Conservation (phyloP, 1,140 invertebrate genomes). For the Rhynchophorus ferrugineus region DNA sequence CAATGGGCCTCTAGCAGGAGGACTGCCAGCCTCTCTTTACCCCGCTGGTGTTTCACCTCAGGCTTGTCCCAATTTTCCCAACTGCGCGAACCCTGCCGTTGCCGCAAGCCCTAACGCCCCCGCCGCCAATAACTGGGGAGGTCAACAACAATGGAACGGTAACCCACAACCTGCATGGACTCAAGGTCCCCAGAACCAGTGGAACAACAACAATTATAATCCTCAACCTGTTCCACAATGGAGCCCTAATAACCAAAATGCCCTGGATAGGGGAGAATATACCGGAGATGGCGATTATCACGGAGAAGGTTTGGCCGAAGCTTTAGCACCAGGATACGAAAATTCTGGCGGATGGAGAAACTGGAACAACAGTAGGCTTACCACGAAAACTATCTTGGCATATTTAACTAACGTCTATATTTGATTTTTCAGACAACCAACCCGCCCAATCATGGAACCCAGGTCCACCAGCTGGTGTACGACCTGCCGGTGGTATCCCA, state of each 20-base stretch:
- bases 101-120: slow-evolving; percentile 31
- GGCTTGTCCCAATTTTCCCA: slow-evolving; percentile 42
- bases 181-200: slow-evolving; percentile 21
- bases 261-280: slow-evolving; percentile 37
- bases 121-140: slow-evolving; percentile 18
- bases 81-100: slow-evolving; percentile 39
- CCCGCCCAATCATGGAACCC: slow-evolving; percentile 13
- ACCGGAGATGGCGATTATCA: slow-evolving; percentile 41
- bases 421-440: slow-evolving; percentile 11
- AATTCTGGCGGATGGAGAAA: slow-evolving; percentile 17
- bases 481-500: slow-evolving; percentile 40
- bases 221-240: slow-evolving; percentile 21
- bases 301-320: slow-evolving; percentile 45
- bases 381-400: neutral
- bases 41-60: slow-evolving; percentile 41
- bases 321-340: slow-evolving; percentile 34
- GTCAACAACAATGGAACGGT: slow-evolving; percentile 15
- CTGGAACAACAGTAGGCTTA: slow-evolving; percentile 11
- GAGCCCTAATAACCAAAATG: slow-evolving; percentile 27
- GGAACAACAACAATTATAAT: slow-evolving; percentile 20
- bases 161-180: slow-evolving; percentile 15
- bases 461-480: slow-evolving; percentile 7
- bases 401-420: neutral
- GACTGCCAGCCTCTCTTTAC: slow-evolving; percentile 35
- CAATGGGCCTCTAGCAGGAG: slow-evolving; percentile 38